phyloP scores from a whole-genome alignment of 1,140 invertebrate species.

The Zelostemma sp. region DNA sequence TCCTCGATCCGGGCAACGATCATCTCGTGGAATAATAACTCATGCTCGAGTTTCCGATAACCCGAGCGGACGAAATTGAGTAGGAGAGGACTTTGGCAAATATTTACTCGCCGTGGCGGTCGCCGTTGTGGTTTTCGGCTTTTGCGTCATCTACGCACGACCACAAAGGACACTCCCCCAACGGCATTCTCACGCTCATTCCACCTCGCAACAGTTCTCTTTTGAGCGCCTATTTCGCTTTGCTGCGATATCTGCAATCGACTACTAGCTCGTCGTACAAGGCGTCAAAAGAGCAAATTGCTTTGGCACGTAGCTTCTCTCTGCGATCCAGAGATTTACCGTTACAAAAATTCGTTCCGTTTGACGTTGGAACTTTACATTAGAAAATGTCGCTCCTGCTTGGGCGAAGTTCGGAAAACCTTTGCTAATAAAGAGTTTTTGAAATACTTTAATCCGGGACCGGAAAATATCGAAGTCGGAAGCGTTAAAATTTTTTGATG shows the following conservation, averaged over 20 bases:
- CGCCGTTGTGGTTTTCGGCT: conserved; percentile 29
- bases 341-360: conserved; percentile 4
- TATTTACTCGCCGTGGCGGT: conserved; percentile 40
- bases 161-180: conserved; percentile 29
- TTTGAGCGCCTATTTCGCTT: conserved; percentile 21
- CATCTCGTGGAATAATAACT: conserved; percentile 32
- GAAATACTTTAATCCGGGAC: too few relatives aligned
- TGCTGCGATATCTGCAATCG: conserved; percentile 46
- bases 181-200: conserved; percentile 38
- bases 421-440: too few relatives aligned
- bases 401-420: too few relatives aligned
- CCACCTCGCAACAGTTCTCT: conserved; percentile 19
- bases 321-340: conserved; percentile 3
- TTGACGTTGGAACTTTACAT: too few relatives aligned
- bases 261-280: conserved; percentile 16
- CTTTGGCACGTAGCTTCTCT: conserved; percentile 14
- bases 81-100: conserved; percentile 21
- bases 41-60: conserved; percentile 23
- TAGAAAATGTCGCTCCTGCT: too few relatives aligned
- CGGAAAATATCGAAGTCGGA: too few relatives aligned
- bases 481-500: too few relatives aligned
- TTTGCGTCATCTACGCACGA: conserved; percentile 28
- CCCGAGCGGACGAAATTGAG: conserved; percentile 18
- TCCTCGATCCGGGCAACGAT: conserved; percentile 9
- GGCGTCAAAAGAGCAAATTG: conserved; percentile 44